A percentile compares a stretch with the other conserved stretches of the same genome.
phyloP scores from a whole-genome alignment of 2,888 invertebrate genomes.

The Globia sparganii region DNA sequence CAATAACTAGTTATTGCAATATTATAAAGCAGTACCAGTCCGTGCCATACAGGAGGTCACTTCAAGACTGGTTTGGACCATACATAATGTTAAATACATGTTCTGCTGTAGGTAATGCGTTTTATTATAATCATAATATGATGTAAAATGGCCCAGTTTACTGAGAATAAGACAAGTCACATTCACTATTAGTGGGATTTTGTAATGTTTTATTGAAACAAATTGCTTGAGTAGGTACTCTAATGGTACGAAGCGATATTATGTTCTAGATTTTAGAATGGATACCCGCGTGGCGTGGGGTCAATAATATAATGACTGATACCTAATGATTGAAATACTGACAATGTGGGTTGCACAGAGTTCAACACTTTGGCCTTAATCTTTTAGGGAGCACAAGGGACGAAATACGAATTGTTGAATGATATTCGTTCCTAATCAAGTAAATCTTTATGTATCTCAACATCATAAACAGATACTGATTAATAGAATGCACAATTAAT shows the following conservation, averaged over 20 bases:
- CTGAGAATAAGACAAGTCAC: constrained; percentile 14
- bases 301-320: constrained; percentile 3
- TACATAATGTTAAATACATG: constrained; percentile 35
- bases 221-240: constrained; percentile 29
- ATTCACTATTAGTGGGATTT: constrained; percentile 19
- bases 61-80: constrained; percentile 49
- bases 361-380: neutral
- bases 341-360: neutral
- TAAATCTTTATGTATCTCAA: neutral
- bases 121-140: constrained; percentile 26
- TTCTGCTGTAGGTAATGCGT: constrained; percentile 21
- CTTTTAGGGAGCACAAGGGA: neutral
- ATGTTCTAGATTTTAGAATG: constrained; percentile 2
- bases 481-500: neutral
- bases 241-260: constrained; percentile 21
- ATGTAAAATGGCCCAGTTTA: constrained; percentile 44
- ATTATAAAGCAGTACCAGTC: constrained; percentile 32
- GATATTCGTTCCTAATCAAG: neutral
- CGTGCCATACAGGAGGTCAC: constrained; percentile 21
- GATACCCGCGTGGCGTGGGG: constrained; percentile 17
- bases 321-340: neutral
- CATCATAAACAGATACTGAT: neutral
- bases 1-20: constrained; percentile 35
- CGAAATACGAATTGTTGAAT: neutral
- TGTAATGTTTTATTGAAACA: constrained; percentile 31